These are phyloP conservation scores for Melanotaenia trifasciata DNA, from an alignment of 2,797 vertebrate species.

Conservation along the genomic window DNA sequence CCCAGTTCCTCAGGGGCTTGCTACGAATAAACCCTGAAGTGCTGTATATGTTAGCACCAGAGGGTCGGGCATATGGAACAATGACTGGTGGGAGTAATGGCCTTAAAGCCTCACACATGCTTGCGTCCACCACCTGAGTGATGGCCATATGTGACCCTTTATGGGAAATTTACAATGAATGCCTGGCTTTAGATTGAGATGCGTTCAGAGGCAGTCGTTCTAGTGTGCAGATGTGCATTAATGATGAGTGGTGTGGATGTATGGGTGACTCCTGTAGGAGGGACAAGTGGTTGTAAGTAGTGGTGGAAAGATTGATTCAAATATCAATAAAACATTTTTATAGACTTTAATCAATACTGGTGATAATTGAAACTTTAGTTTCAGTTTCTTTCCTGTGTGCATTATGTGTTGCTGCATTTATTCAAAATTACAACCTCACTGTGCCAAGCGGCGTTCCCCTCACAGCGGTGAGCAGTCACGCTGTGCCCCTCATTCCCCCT, in stretches of 20 bases:
- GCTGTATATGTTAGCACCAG: slow-evolving; percentile 10
- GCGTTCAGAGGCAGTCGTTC: slow-evolving; percentile 46
- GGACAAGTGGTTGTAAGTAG: slow-evolving; percentile 35
- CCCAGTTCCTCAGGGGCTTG: slow-evolving; percentile 21
- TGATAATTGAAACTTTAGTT: no score
- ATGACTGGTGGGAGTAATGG: slow-evolving; percentile 36
- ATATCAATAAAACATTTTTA: no score
- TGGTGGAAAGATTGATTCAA: no score
- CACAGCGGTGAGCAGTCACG: no score
- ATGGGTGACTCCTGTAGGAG: slow-evolving; percentile 65
- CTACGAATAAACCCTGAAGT: slow-evolving; percentile 26
- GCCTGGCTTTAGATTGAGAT: slow-evolving; percentile 61
- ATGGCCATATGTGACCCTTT: slow-evolving; percentile 44
- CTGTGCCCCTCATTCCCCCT: no score
- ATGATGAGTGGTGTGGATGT: slow-evolving; percentile 39
- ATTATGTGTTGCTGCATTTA: no score
- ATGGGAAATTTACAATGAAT: slow-evolving; percentile 40
- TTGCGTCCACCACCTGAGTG: slow-evolving; percentile 37
- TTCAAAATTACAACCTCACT: no score
- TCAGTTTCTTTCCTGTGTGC: no score
- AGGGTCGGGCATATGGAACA: slow-evolving; percentile 34
- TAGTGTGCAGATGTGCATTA: slow-evolving; percentile 15
- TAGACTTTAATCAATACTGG: no score
- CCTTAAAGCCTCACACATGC: slow-evolving; percentile 42
- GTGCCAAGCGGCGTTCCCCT: no score